phyloP scores from a whole-genome alignment of 2,113 vertebrate genomes.

The Nothobranchius furzeri region DNA sequence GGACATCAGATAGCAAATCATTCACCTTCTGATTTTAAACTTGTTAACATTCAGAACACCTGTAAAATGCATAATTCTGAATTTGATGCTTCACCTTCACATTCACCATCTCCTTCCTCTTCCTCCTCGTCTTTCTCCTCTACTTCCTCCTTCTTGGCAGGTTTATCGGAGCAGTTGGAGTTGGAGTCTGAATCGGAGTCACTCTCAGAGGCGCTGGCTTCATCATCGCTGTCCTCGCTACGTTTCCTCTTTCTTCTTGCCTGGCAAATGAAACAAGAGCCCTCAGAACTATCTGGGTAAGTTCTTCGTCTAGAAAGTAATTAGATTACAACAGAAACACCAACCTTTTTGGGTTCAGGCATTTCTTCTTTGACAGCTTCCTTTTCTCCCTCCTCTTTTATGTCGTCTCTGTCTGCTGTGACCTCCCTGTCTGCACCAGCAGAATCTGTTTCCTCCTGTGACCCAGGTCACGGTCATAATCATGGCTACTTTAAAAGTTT shows the following conservation, averaged over 20 bases:
- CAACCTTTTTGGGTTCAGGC: conserved; percentile 83
- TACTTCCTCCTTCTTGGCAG: conserved; percentile 74
- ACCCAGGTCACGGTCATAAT: conserved; percentile 24
- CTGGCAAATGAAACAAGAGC: conserved; percentile 53
- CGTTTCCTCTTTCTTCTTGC: conserved; percentile 84
- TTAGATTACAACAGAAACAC: neutral
- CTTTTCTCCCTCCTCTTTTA: conserved; percentile 68
- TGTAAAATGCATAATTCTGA: neutral
- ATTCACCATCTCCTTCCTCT: conserved; percentile 64
- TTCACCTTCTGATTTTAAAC: neutral
- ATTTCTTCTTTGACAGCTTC: conserved; percentile 77
- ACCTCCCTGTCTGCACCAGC: conserved; percentile 64
- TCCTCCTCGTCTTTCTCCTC: conserved; percentile 70
- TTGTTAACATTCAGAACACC: neutral
- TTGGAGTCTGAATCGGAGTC: conserved; percentile 83
- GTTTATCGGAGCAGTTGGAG: conserved; percentile 79
- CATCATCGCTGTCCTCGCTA: conserved; percentile 88
- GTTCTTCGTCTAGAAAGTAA: neutral
- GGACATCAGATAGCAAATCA: conserved; percentile 11
- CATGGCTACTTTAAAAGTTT: neutral
- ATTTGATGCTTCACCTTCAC: conserved; percentile 47
- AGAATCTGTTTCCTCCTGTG: conserved; percentile 68
- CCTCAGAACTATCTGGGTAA: neutral
- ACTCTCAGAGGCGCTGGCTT: conserved; percentile 84
- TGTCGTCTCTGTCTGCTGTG: conserved; percentile 30